These are phyloP conservation scores for Scaeva pyrastri DNA, from an alignment of 2,888 invertebrate genomes.

Conservation along the genomic window DNA sequence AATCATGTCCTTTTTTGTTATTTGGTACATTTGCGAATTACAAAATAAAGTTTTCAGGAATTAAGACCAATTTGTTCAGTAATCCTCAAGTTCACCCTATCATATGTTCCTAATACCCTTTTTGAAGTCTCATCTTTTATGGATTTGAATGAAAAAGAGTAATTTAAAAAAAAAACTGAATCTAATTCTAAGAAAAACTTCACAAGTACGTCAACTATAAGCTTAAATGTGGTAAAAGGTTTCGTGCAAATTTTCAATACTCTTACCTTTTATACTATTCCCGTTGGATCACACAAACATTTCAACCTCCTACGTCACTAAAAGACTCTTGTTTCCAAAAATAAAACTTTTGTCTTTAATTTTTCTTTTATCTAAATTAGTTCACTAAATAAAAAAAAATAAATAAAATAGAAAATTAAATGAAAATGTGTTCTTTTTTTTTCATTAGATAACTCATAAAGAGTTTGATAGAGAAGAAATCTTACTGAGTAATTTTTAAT, in stretches of 20 bases:
- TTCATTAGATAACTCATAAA: not conserved
- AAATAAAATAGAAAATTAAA: not conserved
- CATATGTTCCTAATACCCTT: no score
- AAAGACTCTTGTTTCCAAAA: not conserved
- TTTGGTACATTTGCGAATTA: no score
- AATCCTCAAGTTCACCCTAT: no score
- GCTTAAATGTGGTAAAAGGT: not conserved
- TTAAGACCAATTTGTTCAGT: no score
- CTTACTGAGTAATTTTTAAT: not conserved
- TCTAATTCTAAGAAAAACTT: not conserved
- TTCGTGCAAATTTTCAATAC: constrained; percentile 18
- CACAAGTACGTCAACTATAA: not conserved
- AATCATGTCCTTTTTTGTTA: no score
- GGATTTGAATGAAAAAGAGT: no score
- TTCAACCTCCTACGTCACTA: not conserved
- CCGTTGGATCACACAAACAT: not conserved
- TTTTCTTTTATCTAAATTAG: not conserved
- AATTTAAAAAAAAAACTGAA: no score
- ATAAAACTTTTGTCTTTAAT: not conserved
- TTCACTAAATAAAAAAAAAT: constrained; percentile 28
- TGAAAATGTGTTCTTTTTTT: constrained; percentile 1
- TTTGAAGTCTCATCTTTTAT: no score
- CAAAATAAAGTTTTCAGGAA: no score
- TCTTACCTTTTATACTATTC: constrained; percentile 6
- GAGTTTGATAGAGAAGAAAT: constrained; percentile 15